Evolutionary conservation across 2,888 invertebrate genomes (phyloP).

Genomic region (Aspidiotus rigidus): DNA sequence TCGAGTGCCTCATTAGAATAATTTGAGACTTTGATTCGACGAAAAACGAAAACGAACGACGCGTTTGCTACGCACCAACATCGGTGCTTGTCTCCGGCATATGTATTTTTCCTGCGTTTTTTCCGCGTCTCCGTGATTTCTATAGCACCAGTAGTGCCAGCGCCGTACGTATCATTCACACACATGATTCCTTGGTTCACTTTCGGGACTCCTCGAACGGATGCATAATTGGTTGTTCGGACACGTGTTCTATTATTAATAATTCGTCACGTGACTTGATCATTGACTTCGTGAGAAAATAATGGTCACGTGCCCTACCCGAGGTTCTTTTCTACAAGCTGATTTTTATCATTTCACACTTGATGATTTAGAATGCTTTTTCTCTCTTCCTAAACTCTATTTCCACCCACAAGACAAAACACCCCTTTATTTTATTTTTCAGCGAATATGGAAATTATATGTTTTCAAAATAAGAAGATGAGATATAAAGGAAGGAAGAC

Average conservation of each 20-base stretch:
- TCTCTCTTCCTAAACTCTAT: not conserved
- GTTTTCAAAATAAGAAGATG: no score
- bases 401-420: no score
- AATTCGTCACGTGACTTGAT: constrained; percentile 30
- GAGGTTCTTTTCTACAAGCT: not conserved
- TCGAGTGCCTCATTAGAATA: constrained; percentile 4
- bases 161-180: no score
- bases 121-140: no score
- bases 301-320: constrained; percentile 27
- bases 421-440: no score
- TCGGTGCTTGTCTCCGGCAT: not conserved
- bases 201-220: not conserved
- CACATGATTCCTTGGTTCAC: not conserved
- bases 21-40: not conserved
- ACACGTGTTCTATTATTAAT: constrained; percentile 27
- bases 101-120: no score
- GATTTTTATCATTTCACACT: constrained; percentile 32
- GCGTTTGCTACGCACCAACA: not conserved
- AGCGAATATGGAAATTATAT: no score
- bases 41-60: not conserved
- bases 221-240: constrained; percentile 5
- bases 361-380: constrained; percentile 28
- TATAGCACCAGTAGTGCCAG: no score
- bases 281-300: constrained; percentile 29
- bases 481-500: no score